Evolutionary conservation across 2,113 vertebrate genomes (phyloP).

Genomic region (Lophura nycthemera): DNA sequence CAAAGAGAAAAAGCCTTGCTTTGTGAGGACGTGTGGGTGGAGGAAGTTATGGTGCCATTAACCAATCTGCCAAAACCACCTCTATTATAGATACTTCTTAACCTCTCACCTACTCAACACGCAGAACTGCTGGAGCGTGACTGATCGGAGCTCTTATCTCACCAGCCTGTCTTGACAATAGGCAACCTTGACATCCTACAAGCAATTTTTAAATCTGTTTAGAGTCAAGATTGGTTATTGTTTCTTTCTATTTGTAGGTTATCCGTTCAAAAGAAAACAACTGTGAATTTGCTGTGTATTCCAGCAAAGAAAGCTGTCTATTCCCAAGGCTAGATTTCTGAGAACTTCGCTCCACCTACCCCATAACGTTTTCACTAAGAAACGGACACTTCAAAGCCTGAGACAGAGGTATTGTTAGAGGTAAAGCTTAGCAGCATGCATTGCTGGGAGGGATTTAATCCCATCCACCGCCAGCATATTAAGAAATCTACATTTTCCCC

Average conservation of each 20-base stretch:
- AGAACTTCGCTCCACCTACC: neutral
- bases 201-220: neutral
- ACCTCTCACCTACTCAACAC: neutral
- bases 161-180: neutral
- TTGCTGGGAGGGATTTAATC: neutral
- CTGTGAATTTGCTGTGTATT: neutral
- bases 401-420: neutral
- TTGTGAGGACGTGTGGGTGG: neutral
- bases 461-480: neutral
- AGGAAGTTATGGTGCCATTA: neutral
- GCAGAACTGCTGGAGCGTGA: neutral
- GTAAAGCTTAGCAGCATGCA: neutral
- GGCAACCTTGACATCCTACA: neutral
- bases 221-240: neutral
- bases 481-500: neutral
- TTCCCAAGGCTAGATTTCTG: neutral
- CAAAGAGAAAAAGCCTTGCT: neutral
- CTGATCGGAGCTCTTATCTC: neutral
- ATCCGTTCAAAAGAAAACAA: neutral
- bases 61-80: neutral
- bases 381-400: conserved; percentile 11
- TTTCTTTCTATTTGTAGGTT: neutral
- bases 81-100: neutral
- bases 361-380: neutral
- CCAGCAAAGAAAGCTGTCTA: neutral